Base-by-base conservation (phyloP, 2,888 invertebrate species). In the Thumatha senex region DNA sequence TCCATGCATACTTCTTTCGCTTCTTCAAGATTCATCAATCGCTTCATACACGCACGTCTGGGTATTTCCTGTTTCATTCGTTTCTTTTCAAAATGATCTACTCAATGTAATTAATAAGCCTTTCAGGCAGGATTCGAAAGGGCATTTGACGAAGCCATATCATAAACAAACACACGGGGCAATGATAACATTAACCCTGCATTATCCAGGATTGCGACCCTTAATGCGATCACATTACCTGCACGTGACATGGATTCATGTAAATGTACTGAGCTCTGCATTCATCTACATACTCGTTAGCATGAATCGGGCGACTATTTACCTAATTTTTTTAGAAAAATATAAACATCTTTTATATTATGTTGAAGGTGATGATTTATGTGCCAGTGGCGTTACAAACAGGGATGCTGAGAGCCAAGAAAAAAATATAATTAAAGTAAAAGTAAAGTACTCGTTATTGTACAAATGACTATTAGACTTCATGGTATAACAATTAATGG, bases 201-300 rank as follows among this genome's bases (percentile, higher is more conserved):
- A 41, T 53, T 41, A 53, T 38, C 52, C 52, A 41, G 52, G 52
- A 45, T 48, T 48, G 45, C 35, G 39, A 48, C 48, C 41, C 45
- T 33, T 48, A 35, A 48, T 40, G 24, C 45, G 45, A 48, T 53
- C 52, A 39, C 36, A 45, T 53, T 53, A 53, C 48, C 36, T 31
- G 33, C 48, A 48, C 52, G 48, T 48, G 45, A 48, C 40, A 8
- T 34, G 35, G 44, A 45, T 46, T 34, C 46, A 29, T 53, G 38
- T 39, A 45, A 41, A 45, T 40, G 33, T 10, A 7, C 31, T 15
- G 14, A 35, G 52, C 13, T 12, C 30, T 14, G 12, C 11, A 14
- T 7, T 36, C n/a, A 12, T 36, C 14, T 41, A 24, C 30, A 14
- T 24, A 41, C 40, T 41, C 18, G 7, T 24, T 30, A 41, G 35